Percentiles rank a stretch among this genome's conserved stretches.
These are phyloP conservation scores for Portunus trituberculatus DNA, from an alignment of 1,140 invertebrate species.

Conservation along the genomic window DNA sequence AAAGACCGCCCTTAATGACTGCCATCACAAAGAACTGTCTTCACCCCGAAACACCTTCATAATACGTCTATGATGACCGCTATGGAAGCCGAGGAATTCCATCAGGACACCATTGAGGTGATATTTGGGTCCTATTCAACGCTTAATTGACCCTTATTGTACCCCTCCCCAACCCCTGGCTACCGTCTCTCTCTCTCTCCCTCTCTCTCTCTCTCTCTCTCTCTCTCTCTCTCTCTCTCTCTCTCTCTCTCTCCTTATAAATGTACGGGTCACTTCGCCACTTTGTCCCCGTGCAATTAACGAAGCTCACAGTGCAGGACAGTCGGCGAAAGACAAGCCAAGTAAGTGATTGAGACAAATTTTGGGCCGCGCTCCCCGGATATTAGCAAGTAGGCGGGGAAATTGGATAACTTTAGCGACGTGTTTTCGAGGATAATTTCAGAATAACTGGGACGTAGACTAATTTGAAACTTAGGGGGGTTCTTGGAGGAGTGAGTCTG, in stretches of 20 bases:
- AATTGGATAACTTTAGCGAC: constrained; percentile 62
- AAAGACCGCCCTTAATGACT: constrained; percentile 56
- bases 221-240: constrained; percentile 62
- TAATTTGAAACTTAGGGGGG: constrained; percentile 4
- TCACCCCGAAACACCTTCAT: constrained; percentile 64
- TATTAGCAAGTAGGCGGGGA: constrained; percentile 64
- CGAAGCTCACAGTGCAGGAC: background rate
- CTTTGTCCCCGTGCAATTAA: background rate
- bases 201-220: constrained; percentile 53
- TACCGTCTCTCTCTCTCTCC: constrained; percentile 16
- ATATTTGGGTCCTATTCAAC: constrained; percentile 76
- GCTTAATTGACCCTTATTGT: constrained; percentile 76
- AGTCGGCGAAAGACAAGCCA: constrained; percentile 53
- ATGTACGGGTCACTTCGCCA: too few species aligned
- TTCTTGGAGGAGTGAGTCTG: background rate
- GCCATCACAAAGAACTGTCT: constrained; percentile 35
- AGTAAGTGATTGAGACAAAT: constrained; percentile 59
- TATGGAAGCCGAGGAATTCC: constrained; percentile 75
- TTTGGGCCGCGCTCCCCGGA: constrained; percentile 10
- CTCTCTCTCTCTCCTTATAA: background rate
- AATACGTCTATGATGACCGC: constrained; percentile 74
- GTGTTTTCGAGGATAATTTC: constrained; percentile 51
- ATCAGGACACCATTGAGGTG: constrained; percentile 74
- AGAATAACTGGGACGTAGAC: constrained; percentile 32
- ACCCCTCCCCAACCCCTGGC: constrained; percentile 7